Conservation (phyloP, 1,140 invertebrate genomes). For the Bactericera cockerelli region DNA sequence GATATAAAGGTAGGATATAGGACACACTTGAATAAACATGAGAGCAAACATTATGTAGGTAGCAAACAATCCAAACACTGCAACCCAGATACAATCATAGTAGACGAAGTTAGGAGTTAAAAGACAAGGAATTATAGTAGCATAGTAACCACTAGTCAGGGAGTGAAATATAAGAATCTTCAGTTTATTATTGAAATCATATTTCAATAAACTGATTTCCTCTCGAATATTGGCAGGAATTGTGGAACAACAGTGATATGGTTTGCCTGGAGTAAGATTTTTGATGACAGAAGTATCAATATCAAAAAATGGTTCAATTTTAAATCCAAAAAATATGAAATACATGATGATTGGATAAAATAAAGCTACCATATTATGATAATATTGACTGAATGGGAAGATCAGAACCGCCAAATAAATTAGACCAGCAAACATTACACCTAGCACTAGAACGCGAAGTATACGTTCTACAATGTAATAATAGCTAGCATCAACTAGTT, state of each 20-base stretch:
- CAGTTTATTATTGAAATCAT: constrained; percentile 74
- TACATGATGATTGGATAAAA: constrained; percentile 56
- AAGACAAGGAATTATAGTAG: constrained; percentile 72
- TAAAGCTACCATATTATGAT: constrained; percentile 25
- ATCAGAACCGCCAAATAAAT: constrained; percentile 19
- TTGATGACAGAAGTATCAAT: not conserved
- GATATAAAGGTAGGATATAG: constrained; percentile 63
- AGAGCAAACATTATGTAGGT: constrained; percentile 69
- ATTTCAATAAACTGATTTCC: constrained; percentile 68
- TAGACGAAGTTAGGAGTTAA: constrained; percentile 57
- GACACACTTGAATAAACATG: constrained; percentile 59
- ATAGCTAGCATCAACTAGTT: not conserved
- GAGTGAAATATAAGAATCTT: constrained; percentile 84
- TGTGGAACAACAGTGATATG: constrained; percentile 36
- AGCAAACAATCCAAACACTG: constrained; percentile 65
- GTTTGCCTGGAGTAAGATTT: not conserved
- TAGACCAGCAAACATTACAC: constrained; percentile 6
- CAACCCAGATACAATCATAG: constrained; percentile 70
- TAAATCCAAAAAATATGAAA: constrained; percentile 65
- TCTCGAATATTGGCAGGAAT: constrained; percentile 53
- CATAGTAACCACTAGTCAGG: constrained; percentile 76
- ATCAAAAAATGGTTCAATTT: constrained; percentile 52
- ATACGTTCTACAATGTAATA: not conserved
- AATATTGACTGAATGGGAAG: constrained; percentile 30
- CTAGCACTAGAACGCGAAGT: constrained; percentile 14